Conservation (phyloP, 2,113 vertebrate genomes). For the Melanostigma gelatinosum region DNA sequence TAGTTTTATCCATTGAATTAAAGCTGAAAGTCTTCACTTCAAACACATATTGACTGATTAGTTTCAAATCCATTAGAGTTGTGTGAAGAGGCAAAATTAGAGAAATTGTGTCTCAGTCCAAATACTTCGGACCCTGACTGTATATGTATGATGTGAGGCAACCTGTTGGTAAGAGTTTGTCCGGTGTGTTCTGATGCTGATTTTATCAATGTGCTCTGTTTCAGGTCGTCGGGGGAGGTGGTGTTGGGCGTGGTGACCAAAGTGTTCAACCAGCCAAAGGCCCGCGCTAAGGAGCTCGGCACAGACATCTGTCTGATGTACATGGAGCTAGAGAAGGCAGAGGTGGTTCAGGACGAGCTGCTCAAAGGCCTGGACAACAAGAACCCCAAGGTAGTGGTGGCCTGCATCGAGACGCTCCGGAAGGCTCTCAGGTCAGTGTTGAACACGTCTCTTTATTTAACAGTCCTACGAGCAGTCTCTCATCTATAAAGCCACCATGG, state of each 20-base stretch:
- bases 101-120: no score
- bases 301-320: conserved; percentile 96
- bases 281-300: conserved; percentile 95
- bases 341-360: conserved; percentile 95
- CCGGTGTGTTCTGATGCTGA: neutral
- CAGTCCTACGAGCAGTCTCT: neutral
- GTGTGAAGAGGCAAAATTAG: no score
- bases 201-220: conserved; percentile 44
- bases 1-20: no score
- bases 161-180: neutral
- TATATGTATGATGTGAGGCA: neutral
- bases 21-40: no score
- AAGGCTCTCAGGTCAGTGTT: conserved; percentile 91
- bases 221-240: conserved; percentile 95
- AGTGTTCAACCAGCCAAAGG: conserved; percentile 99
- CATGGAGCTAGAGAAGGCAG: conserved; percentile 95
- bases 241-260: conserved; percentile 97
- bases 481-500: neutral
- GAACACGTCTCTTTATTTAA: neutral
- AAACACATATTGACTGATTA: no score
- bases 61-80: no score
- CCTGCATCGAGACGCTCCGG: conserved; percentile 92
- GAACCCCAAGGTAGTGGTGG: conserved; percentile 95
- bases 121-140: no score
- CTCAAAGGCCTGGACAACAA: conserved; percentile 97